Evolutionary conservation across 2,888 invertebrate species (phyloP), one percentile per base, ranked within the genome.

Genomic region (Parthenolecanium corni): DNA sequence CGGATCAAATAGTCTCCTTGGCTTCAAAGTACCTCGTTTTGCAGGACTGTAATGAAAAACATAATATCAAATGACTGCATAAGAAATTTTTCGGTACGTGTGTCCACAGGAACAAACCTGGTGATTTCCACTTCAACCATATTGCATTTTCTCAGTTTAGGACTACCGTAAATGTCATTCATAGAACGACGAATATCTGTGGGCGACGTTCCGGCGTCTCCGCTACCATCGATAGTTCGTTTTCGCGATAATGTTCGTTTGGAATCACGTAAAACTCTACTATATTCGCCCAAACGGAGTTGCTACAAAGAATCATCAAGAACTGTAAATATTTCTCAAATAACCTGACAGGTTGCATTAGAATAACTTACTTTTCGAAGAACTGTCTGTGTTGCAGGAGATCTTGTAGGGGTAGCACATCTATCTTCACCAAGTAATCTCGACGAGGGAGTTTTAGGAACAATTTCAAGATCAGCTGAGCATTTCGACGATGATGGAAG

Each of bases 271-370:
- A 79, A 78, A 66, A 89, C 74, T 71, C 79, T 84, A 63, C 81
- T 82, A 12, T 89, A 81, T 68, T 87, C 84, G 24, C 81, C 82
- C 54, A 86, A 75, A 66, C 80, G 82, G 47, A 85, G 74, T 65
- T 86, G 83, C 69, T 81, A 46, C 21, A 67, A 66, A 42, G 20
- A 51, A 36, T 20, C 14, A 20, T 23, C 2, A 16, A 52, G 31
- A 14, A 14, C 2, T 18, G 23, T 25, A 31, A 36, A 40, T 14
- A 31, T 2, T 23, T 1, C 11, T 20, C 36, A 31, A 11, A 20
- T 21, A 16, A 11, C 5, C 2, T 9, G 9, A 52, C 14, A 16
- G n/a, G n/a, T n/a, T n/a, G n/a, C n/a, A n/a, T n/a, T n/a, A 24
- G 23, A 20, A 38, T 40, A 52, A 44, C 47, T 49, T 62, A 65